Conservation (phyloP, 30 jellyfish, hydroid and myxozoan genomes). For the Hydractinia echinata region DNA sequence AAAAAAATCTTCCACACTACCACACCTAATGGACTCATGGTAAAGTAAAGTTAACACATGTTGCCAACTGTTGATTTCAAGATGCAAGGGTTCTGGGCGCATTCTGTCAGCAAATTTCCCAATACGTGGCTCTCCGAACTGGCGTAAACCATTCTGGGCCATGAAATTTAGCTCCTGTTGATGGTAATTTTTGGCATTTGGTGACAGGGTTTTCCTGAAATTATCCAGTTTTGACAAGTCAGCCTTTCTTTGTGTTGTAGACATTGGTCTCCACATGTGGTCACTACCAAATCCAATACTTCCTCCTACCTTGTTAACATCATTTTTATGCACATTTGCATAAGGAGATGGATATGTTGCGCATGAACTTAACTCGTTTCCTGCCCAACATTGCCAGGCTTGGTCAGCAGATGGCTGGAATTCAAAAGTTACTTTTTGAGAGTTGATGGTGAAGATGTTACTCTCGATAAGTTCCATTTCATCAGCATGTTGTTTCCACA, state of each 20-base stretch:
- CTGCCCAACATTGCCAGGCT: constrained; percentile 7
- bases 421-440: not conserved
- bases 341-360: constrained; percentile 24
- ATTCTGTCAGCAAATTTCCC: too few species aligned
- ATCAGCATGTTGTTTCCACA: constrained; percentile 8
- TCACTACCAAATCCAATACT: not conserved
- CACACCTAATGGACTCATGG: too few species aligned
- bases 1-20: too few species aligned
- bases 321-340: not conserved
- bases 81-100: too few species aligned
- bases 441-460: not conserved
- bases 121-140: constrained; percentile 18
- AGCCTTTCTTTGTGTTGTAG: not conserved
- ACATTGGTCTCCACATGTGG: constrained; percentile 4
- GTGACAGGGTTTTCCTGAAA: not conserved
- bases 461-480: constrained; percentile 9
- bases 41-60: too few species aligned
- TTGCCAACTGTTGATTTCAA: too few species aligned
- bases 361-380: not conserved
- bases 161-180: not conserved
- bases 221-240: not conserved
- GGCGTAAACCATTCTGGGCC: constrained; percentile 18
- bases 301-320: not conserved
- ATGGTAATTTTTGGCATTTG: not conserved
- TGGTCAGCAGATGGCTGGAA: constrained; percentile 8